Conservation (phyloP, 2,797 vertebrate species). For the Gallinago solitaria region DNA sequence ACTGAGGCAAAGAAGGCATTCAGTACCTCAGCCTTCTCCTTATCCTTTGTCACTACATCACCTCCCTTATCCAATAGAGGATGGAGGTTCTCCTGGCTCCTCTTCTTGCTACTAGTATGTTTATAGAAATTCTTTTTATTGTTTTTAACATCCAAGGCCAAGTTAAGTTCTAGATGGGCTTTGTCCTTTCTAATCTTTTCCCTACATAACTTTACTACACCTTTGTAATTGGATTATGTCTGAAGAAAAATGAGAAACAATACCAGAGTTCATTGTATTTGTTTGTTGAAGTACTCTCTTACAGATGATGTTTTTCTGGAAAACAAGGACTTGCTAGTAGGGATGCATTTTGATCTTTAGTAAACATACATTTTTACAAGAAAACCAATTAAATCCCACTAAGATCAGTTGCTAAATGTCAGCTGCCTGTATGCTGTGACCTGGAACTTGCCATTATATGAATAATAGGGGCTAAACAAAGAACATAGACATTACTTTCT, state of each 20-base stretch:
- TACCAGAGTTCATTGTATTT: background rate
- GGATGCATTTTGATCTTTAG: background rate
- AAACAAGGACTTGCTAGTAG: background rate
- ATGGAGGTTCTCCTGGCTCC: too few species aligned
- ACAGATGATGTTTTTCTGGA: background rate
- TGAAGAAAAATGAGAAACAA: background rate
- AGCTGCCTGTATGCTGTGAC: background rate
- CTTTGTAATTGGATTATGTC: background rate
- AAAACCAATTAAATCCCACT: constrained; percentile 24
- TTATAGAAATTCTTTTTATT: too few species aligned
- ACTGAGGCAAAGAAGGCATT: too few species aligned
- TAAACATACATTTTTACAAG: background rate
- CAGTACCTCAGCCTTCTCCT: too few species aligned
- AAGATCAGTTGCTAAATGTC: constrained; percentile 10
- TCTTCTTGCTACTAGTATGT: too few species aligned
- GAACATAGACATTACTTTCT: constrained; percentile 18
- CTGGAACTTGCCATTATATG: constrained; percentile 6
- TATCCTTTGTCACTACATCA: too few species aligned
- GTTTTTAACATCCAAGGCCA: too few species aligned
- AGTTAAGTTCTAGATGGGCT: too few species aligned
- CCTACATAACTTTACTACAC: too few species aligned
- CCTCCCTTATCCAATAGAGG: too few species aligned
- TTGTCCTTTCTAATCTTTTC: too few species aligned
- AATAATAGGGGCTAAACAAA: constrained; percentile 41
- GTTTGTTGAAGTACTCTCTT: background rate